Conservation (phyloP, 1,140 invertebrate species). For the Trichomalopsis sarcophagae region DNA sequence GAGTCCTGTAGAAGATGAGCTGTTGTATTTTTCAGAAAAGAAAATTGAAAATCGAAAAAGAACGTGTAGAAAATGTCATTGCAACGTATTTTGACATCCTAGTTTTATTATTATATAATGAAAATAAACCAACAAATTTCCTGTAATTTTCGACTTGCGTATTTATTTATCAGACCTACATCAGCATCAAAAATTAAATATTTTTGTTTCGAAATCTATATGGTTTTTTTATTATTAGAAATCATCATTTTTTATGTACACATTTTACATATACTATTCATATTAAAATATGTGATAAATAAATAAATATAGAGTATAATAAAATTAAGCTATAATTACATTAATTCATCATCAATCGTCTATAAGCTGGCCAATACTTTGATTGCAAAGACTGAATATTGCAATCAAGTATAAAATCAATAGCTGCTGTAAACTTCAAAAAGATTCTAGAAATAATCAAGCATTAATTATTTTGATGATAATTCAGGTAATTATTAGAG, state of each 20-base stretch:
- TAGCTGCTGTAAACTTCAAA: not conserved
- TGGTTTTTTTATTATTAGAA: not conserved
- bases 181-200: constrained; percentile 21
- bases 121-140: constrained; percentile 54
- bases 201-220: not conserved
- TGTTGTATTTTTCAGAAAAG: constrained; percentile 42
- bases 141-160: not conserved
- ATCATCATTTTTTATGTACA: constrained; percentile 31
- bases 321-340: constrained; percentile 15
- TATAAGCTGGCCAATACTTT: not conserved
- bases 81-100: constrained; percentile 58
- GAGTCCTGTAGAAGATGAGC: constrained; percentile 39
- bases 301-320: constrained; percentile 28
- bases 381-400: not conserved
- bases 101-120: constrained; percentile 57
- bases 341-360: not conserved
- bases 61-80: constrained; percentile 52
- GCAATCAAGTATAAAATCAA: not conserved
- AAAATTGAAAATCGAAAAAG: constrained; percentile 26
- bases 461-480: constrained; percentile 23
- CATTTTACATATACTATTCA: constrained; percentile 25
- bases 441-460: not conserved
- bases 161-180: constrained; percentile 28
- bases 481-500: constrained; percentile 42
- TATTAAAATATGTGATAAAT: constrained; percentile 39